Evolutionary conservation across 2,888 invertebrate species (phyloP).

Genomic region (Synanthedon formicaeformis): DNA sequence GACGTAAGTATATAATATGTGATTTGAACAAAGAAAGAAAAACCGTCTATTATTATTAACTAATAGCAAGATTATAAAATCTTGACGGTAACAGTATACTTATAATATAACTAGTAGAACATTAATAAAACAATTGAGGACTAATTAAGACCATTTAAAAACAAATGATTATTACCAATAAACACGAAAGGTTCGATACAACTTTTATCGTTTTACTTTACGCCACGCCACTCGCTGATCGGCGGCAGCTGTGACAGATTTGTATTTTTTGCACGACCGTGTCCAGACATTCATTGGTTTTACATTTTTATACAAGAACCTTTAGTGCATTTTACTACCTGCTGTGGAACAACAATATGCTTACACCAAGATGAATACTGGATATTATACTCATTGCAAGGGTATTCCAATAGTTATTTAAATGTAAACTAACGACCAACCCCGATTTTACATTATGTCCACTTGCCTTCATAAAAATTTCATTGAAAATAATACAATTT

Average conservation of each 20-base stretch:
- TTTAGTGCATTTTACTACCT: conserved; percentile 21
- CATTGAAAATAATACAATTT: too few species aligned
- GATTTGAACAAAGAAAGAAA: too few species aligned
- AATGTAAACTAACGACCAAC: too few species aligned
- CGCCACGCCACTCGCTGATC: conserved; percentile 1
- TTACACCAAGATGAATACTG: too few species aligned
- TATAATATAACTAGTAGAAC: neutral
- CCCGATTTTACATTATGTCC: too few species aligned
- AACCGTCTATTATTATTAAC: neutral
- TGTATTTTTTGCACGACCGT: conserved; percentile 40
- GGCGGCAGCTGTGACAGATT: conserved; percentile 36
- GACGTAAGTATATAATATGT: too few species aligned
- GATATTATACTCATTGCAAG: too few species aligned
- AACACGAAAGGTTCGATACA: neutral
- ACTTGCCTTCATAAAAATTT: too few species aligned
- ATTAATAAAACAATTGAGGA: neutral
- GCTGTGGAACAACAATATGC: conserved; percentile 6
- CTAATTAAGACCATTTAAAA: too few species aligned
- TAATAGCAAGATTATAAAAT: neutral
- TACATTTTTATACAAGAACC: conserved; percentile 25
- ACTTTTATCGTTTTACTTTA: too few species aligned
- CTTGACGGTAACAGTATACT: neutral
- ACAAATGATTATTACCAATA: neutral
- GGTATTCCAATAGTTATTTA: too few species aligned
- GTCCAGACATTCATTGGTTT: conserved; percentile 42